Evolutionary conservation across 1,140 invertebrate genomes (phyloP).

Genomic region (Apis cerana): DNA sequence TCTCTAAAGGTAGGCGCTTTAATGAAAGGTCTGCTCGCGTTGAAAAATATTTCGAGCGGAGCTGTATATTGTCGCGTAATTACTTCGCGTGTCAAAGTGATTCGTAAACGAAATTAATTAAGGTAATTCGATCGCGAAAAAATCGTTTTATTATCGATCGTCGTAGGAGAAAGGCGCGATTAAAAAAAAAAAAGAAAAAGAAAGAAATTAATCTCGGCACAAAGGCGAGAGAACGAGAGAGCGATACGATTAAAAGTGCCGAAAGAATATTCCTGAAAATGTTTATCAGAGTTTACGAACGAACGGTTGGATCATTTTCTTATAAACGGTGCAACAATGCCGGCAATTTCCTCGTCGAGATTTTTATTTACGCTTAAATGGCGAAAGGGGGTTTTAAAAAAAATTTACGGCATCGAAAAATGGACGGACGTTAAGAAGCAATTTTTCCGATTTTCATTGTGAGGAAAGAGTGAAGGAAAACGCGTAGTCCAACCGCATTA

Average conservation of each 20-base stretch:
- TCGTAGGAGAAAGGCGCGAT: not conserved
- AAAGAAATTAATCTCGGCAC: not conserved
- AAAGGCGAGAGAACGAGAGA: not conserved
- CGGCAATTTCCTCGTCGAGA: not conserved
- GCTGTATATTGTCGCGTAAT: not conserved
- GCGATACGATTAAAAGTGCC: too few species aligned
- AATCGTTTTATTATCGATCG: not conserved
- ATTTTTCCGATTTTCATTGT: conserved; percentile 16
- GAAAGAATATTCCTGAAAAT: not conserved
- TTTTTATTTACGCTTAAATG: conserved; percentile 3
- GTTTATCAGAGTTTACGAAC: not conserved
- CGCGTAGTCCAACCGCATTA: not conserved
- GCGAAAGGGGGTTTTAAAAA: not conserved
- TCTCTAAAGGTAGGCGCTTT: not conserved
- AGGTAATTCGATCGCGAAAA: not conserved
- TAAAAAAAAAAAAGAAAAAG: too few species aligned
- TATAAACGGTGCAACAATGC: not conserved
- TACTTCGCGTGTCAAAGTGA: conserved; percentile 3
- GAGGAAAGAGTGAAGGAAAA: not conserved
- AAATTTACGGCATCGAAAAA: conserved; percentile 29
- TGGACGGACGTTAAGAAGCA: not conserved
- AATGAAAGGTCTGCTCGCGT: conserved; percentile 11
- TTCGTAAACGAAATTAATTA: conserved; percentile 17
- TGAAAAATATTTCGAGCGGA: conserved; percentile 21
- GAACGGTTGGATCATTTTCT: conserved; percentile 9